phyloP scores from a whole-genome alignment of 2,113 vertebrate genomes.

The Tupaia chinensis region DNA sequence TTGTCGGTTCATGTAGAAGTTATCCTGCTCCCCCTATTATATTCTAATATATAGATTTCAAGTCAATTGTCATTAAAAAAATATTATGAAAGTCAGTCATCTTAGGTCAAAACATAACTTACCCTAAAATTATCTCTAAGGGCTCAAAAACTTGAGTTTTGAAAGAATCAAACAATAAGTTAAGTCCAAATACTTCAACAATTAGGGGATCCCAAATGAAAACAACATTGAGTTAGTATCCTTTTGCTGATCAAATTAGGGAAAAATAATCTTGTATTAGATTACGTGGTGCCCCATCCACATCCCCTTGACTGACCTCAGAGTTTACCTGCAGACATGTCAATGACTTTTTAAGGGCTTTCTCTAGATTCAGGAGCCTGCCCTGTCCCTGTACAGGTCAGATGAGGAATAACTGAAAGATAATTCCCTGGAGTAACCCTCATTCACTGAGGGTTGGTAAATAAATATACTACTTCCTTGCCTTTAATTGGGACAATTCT shows the following conservation, averaged over 20 bases:
- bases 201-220: not conserved
- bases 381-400: not conserved
- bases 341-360: not conserved
- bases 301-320: not conserved
- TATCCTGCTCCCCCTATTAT: not conserved
- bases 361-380: not conserved
- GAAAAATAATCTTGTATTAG: not conserved
- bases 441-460: not conserved
- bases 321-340: not conserved
- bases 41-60: not conserved
- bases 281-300: not conserved
- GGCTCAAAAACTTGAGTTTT: not conserved
- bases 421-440: not conserved
- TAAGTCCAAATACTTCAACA: not conserved
- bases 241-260: not conserved
- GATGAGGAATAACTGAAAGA: not conserved
- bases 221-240: not conserved
- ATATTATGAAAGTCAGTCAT: not conserved
- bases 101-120: not conserved
- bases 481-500: not conserved
- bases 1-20: not conserved
- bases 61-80: not conserved
- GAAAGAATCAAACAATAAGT: not conserved
- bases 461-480: not conserved
- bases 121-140: not conserved